Percentiles rank a stretch among this genome's conserved stretches.
Evolutionary conservation across 2,113 vertebrate genomes (phyloP).

Genomic region (Antennarius striatus): DNA sequence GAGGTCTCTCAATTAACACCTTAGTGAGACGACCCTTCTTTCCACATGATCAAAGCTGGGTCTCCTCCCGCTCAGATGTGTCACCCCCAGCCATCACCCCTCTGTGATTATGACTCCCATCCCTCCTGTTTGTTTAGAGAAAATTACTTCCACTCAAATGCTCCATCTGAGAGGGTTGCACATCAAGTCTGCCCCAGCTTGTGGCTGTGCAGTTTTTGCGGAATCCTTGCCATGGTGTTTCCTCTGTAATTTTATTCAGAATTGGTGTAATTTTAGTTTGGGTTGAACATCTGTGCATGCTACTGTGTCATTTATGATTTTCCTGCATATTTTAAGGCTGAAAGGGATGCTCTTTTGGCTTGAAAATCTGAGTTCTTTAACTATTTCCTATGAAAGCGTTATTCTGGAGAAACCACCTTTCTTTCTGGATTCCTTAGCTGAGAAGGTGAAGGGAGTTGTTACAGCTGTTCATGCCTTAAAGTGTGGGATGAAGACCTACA

Average conservation of each 20-base stretch:
- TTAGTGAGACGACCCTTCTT: slow-evolving; percentile 57
- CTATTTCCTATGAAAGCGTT: neutral
- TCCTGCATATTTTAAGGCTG: slow-evolving; percentile 31
- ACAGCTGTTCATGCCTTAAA: slow-evolving; percentile 49
- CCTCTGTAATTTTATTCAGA: slow-evolving; percentile 60
- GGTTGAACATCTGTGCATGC: slow-evolving; percentile 52
- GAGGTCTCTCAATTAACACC: slow-evolving; percentile 66
- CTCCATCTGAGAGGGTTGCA: slow-evolving; percentile 45
- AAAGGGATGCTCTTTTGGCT: slow-evolving; percentile 24
- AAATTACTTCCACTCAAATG: slow-evolving; percentile 71
- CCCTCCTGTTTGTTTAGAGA: slow-evolving; percentile 64
- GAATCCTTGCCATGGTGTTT: slow-evolving; percentile 14
- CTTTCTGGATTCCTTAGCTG: slow-evolving; percentile 18
- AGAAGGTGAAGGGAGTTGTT: slow-evolving; percentile 51
- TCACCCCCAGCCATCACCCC: slow-evolving; percentile 31
- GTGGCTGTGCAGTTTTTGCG: slow-evolving; percentile 15
- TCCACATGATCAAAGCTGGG: slow-evolving; percentile 72
- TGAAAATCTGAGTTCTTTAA: neutral
- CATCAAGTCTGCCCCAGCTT: slow-evolving; percentile 45
- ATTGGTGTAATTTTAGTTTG: slow-evolving; percentile 57
- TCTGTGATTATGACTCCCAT: slow-evolving; percentile 61
- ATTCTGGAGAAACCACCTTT: neutral
- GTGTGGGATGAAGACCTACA: slow-evolving; percentile 55
- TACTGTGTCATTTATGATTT: slow-evolving; percentile 20
- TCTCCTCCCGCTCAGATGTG: slow-evolving; percentile 41